Percentiles rank a stretch among this genome's conserved stretches.
Conservation (phyloP, 1,140 invertebrate genomes). For the Orchesella cincta region DNA sequence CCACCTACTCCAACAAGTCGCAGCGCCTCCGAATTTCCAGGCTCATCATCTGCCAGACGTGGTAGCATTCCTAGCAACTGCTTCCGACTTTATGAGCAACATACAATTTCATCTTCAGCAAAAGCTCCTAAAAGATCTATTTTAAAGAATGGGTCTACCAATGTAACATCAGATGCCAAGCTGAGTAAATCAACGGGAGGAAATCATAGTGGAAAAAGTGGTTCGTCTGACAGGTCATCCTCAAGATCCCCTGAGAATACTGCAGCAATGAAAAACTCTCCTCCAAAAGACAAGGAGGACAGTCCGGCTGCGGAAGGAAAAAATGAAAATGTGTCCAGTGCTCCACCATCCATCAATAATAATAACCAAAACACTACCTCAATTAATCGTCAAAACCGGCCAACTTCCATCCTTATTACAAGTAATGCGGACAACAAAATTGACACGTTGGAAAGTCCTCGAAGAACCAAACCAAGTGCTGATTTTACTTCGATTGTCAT, state of each 20-base stretch:
- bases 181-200: neutral
- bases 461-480: neutral
- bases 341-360: neutral
- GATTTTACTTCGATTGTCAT: neutral
- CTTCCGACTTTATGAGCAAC: neutral
- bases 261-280: neutral
- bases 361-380: neutral
- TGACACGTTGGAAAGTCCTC: neutral
- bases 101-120: slow-evolving; percentile 22
- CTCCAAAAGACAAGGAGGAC: slow-evolving; percentile 8
- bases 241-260: slow-evolving; percentile 6
- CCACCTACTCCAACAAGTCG: neutral
- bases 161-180: neutral
- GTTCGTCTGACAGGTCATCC: neutral
- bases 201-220: neutral
- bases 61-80: slow-evolving; percentile 38
- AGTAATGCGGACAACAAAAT: slow-evolving; percentile 15
- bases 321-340: neutral
- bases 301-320: neutral
- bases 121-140: slow-evolving; percentile 37
- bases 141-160: slow-evolving; percentile 23
- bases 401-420: neutral
- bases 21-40: neutral
- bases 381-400: neutral
- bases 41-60: neutral